Evolutionary conservation across 2,888 invertebrate species (phyloP), one percentile per base, ranked within the genome.

Genomic region (Tubiluchus corallicola): DNA sequence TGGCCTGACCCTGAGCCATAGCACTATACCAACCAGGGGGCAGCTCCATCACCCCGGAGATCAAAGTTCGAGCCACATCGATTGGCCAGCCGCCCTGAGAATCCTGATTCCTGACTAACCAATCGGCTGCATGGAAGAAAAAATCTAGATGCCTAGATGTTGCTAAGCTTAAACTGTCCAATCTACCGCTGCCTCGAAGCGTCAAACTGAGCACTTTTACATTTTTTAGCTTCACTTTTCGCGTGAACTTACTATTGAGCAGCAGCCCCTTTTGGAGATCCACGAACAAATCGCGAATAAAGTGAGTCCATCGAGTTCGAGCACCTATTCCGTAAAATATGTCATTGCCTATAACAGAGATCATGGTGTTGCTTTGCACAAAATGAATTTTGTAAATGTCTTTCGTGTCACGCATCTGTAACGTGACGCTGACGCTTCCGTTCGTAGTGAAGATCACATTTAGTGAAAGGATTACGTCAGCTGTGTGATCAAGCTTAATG

Each of bases 1-100:
- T 81, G 4, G 65, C 69, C 48, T 98, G 96, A 0, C 98, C 96
- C 63, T 98, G 96, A 2, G 87, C 90, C 98, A 98, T 98, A 1
- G 94, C 87, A 0, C 92, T 94, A 63, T 88, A 81, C 90, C 90
- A 90, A 47, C 88, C 88, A 2, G 87, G 79, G 52, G 73, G 71
- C 41, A 94, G 72, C 53, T 80, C 79, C 4, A 76, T 73, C 63
- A 80, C 78, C 40, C 75, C 52, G 79, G 73, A 66, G 73, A 77
- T 58, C 37, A 59, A 46, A 17, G 49, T 51, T 21, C 88, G 70
- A 46, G 74, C 72, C 41, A 88, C 90, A 43, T 82, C 82, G 59
- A 88, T 84, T 41, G 84, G 74, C 88, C 94, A 96, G 48, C 92
- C 96, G 40, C 96, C 96, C 17, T 77, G 74, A 43, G 71, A 61